Conservation (phyloP, 23 tunicate species). For the Aplidium turbinatum region DNA sequence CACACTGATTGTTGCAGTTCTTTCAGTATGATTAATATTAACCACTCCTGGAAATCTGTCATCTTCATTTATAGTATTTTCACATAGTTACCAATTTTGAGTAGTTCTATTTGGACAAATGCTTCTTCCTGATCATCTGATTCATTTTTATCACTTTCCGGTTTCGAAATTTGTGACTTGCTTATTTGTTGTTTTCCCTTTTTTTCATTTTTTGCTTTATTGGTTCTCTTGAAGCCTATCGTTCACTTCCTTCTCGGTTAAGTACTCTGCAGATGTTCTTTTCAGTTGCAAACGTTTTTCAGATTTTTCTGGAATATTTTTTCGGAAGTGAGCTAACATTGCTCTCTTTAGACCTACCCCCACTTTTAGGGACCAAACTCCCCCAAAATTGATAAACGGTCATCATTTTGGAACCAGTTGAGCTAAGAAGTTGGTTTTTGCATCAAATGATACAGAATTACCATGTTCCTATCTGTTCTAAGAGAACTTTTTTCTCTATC, state of each 20-base stretch:
- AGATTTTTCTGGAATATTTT: no score
- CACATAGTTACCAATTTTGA: constrained; percentile 3
- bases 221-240: constrained; percentile 10
- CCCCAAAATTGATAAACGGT: no score
- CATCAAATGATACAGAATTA: no score
- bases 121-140: constrained; percentile 9
- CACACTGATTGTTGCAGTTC: constrained; percentile 17
- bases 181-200: background rate
- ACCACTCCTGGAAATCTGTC: constrained; percentile 18
- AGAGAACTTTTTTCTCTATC: no score
- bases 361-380: no score
- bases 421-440: no score
- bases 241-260: background rate
- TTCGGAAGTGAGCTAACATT: no score
- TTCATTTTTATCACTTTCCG: background rate
- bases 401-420: no score
- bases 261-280: background rate
- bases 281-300: no score
- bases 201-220: constrained; percentile 4
- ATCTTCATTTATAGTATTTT: constrained; percentile 7
- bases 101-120: background rate
- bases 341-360: no score
- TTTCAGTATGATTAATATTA: constrained; percentile 8
- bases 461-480: no score
- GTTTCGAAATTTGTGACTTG: constrained; percentile 1